Conservation (phyloP, 64 coral and sea anemone species). For the Montipora foliosa region DNA sequence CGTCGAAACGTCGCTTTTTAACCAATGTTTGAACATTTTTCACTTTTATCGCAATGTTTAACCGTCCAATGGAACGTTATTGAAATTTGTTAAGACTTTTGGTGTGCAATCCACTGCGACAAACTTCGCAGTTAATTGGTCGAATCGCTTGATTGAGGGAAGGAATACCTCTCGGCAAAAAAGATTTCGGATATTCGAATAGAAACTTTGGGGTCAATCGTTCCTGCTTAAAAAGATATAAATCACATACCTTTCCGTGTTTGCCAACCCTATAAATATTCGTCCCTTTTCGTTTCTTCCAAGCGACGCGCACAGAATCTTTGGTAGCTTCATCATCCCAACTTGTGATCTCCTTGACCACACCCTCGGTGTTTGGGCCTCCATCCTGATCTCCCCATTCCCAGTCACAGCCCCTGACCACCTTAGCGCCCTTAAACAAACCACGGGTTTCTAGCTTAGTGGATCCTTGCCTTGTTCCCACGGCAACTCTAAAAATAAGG, state of each 20-base stretch:
- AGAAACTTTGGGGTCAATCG: no score
- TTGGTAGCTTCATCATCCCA: slow-evolving; percentile 31
- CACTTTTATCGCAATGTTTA: no score
- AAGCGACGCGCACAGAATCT: slow-evolving; percentile 46
- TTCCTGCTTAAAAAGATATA: no score
- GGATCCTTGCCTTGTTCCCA: slow-evolving; percentile 69
- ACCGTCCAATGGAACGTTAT: no score
- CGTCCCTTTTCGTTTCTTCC: slow-evolving; percentile 13
- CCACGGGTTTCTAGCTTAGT: slow-evolving; percentile 51
- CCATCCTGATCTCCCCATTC: slow-evolving; percentile 65
- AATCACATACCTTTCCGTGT: slow-evolving; percentile 67
- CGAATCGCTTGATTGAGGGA: no score
- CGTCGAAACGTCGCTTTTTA: no score
- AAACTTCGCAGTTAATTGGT: no score
- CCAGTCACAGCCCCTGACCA: slow-evolving; percentile 72
- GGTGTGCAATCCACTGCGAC: no score
- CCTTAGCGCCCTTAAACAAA: slow-evolving; percentile 68
- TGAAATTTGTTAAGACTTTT: no score
- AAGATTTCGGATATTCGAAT: no score
- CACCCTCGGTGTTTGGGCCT: slow-evolving; percentile 42
- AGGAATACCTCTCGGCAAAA: no score
- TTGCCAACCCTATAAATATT: slow-evolving; percentile 73
- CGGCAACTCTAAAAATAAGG: slow-evolving; percentile 1
- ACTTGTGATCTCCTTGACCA: slow-evolving; percentile 22
- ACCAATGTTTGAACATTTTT: no score